Evolutionary conservation across 1,140 invertebrate species (phyloP).

Genomic region (Carposina sasakii): DNA sequence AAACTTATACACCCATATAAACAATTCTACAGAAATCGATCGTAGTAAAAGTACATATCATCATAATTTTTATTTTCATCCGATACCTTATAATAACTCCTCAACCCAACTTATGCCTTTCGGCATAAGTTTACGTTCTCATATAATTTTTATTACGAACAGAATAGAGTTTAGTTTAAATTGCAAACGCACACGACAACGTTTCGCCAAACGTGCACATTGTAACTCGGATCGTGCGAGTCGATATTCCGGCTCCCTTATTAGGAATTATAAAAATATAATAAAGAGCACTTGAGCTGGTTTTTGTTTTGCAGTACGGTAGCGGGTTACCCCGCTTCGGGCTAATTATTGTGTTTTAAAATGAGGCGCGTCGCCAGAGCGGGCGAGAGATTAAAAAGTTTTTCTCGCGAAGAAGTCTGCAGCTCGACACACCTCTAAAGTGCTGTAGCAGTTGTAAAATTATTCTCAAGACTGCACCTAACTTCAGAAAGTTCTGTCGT

Average conservation of each 20-base stretch:
- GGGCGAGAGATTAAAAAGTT: no score
- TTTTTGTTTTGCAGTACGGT: slow-evolving; percentile 23
- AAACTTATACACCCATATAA: no score
- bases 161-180: background rate
- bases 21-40: background rate
- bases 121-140: no score
- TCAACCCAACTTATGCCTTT: no score
- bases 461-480: no score
- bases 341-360: slow-evolving; percentile 33
- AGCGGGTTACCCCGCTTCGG: slow-evolving; percentile 22
- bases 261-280: slow-evolving; percentile 55
- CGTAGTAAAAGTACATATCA: background rate
- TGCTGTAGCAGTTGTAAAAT: no score
- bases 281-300: slow-evolving; percentile 26
- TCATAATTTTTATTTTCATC: no score
- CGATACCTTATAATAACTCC: no score
- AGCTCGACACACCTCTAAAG: no score
- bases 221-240: slow-evolving; percentile 1
- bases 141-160: background rate
- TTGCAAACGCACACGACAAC: background rate
- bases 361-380: no score
- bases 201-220: background rate
- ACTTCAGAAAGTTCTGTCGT: no score
- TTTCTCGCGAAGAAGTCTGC: no score
- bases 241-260: slow-evolving; percentile 28